phyloP scores from a whole-genome alignment of 2,888 invertebrate genomes.

The Cephonodes hylas region DNA sequence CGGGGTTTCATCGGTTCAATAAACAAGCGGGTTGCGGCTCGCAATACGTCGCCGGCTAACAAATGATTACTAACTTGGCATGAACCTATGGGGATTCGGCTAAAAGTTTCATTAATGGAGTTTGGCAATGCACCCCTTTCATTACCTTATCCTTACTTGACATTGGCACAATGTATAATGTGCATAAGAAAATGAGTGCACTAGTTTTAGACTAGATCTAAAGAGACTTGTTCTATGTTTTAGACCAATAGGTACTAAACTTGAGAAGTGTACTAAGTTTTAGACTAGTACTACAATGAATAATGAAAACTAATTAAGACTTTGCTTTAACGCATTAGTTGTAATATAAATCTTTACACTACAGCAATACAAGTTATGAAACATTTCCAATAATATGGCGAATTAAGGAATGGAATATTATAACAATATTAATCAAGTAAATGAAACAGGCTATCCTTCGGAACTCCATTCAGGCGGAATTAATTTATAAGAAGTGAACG shows the following conservation, averaged over 20 bases:
- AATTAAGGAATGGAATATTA: neutral
- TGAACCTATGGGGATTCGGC: neutral
- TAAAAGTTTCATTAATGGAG: neutral
- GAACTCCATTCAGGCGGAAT: neutral
- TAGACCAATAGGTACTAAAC: too few relatives aligned
- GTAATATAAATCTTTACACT: neutral
- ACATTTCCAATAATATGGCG: conserved; percentile 1
- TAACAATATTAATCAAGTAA: neutral
- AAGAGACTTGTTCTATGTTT: too few relatives aligned
- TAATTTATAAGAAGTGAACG: neutral
- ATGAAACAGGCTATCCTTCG: neutral
- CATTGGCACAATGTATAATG: too few relatives aligned
- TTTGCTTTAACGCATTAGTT: neutral
- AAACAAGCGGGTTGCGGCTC: conserved; percentile 32
- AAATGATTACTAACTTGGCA: neutral
- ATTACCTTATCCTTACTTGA: too few relatives aligned
- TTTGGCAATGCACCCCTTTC: neutral
- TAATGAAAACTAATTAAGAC: too few relatives aligned
- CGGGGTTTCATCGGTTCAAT: conserved; percentile 37
- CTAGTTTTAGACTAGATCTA: too few relatives aligned
- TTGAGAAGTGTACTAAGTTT: too few relatives aligned
- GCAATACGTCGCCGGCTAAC: neutral
- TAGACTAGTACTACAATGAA: too few relatives aligned
- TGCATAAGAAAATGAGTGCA: too few relatives aligned
- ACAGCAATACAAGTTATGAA: neutral